These are phyloP conservation scores for Salvelinus sp. DNA, from an alignment of 2,113 vertebrate genomes.

Conservation along the genomic window DNA sequence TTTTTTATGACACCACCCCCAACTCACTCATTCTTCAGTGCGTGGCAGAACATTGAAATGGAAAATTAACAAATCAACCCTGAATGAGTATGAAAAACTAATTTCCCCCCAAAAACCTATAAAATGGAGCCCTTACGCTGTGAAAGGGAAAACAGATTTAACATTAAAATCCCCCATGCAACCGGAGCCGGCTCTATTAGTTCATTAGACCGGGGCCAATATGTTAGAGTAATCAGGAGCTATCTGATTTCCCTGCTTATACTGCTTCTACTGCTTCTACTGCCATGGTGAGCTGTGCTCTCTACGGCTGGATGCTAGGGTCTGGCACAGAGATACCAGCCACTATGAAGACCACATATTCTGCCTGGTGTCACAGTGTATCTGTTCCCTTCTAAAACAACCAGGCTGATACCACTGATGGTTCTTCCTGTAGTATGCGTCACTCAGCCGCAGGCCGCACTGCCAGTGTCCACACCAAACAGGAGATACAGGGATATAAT, in stretches of 20 bases:
- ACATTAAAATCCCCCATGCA: conserved; percentile 33
- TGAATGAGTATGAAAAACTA: conserved; percentile 37
- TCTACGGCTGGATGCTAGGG: background rate
- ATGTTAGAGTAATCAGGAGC: conserved; percentile 59
- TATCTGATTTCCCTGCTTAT: conserved; percentile 38
- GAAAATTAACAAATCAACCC: conserved; percentile 51
- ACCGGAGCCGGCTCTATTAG: conserved; percentile 43
- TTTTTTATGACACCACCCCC: conserved; percentile 52
- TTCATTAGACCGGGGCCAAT: conserved; percentile 54
- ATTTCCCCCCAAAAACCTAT: conserved; percentile 23
- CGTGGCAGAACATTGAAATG: conserved; percentile 41
- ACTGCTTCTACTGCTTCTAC: conserved; percentile 35
- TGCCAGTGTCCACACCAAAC: conserved; percentile 19
- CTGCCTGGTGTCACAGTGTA: too few species aligned
- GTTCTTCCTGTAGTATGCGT: conserved; percentile 19
- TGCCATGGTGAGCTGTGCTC: background rate
- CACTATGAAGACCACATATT: background rate
- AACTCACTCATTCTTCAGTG: conserved; percentile 37
- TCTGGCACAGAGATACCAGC: background rate
- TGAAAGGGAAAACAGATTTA: conserved; percentile 40
- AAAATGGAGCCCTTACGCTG: conserved; percentile 41
- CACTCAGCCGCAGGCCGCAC: conserved; percentile 27
- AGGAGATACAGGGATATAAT: conserved; percentile 28
- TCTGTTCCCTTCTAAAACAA: background rate
- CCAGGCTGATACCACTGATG: background rate